Conservation (phyloP, 2,888 invertebrate genomes). For the Acrobasis repandana region DNA sequence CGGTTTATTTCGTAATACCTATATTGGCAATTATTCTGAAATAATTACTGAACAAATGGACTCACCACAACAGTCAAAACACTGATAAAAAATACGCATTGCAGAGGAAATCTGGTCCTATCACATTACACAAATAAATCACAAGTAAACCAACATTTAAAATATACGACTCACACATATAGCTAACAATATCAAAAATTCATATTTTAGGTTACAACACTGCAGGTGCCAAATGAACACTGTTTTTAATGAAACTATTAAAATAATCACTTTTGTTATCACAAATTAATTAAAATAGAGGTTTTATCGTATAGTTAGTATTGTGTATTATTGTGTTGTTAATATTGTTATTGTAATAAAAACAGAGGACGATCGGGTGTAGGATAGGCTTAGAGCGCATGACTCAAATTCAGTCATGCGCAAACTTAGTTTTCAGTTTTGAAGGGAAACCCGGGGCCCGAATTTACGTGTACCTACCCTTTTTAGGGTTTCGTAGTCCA, state of each 20-base stretch:
- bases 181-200: not conserved
- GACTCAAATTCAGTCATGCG: constrained; percentile 1
- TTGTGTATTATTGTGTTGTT: not conserved
- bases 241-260: not conserved
- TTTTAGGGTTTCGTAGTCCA: too few species aligned
- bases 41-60: not conserved
- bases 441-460: not conserved
- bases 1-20: too few species aligned
- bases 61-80: not conserved
- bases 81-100: not conserved
- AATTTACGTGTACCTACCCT: too few species aligned
- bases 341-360: not conserved
- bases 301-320: not conserved
- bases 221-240: not conserved
- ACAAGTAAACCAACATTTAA: not conserved
- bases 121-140: not conserved
- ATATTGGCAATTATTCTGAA: too few species aligned
- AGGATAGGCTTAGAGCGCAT: not conserved
- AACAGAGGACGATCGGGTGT: constrained; percentile 8
- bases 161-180: not conserved
- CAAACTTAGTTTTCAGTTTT: not conserved
- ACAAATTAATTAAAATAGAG: not conserved
- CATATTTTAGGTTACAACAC: not conserved
- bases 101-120: not conserved
- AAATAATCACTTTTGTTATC: not conserved